A percentile compares a stretch with the other conserved stretches of the same genome.
phyloP scores from a whole-genome alignment of 2,113 vertebrate species.

The Cygnus buccinator region DNA sequence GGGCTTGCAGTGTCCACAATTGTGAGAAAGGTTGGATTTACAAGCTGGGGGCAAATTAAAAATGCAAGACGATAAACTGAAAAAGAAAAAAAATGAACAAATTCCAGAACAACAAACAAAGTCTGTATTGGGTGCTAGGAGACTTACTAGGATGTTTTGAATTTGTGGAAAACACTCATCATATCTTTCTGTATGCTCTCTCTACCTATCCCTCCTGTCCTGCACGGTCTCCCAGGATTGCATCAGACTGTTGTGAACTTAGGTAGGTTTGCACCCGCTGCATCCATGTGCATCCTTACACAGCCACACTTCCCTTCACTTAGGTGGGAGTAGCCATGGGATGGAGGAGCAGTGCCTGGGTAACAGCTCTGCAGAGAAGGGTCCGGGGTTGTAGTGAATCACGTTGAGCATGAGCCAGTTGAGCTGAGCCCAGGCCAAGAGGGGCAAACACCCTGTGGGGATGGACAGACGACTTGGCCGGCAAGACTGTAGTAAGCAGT shows the following conservation, averaged over 20 bases:
- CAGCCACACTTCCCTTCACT: not conserved
- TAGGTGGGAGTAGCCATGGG: rapidly evolving
- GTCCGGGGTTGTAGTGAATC: not conserved
- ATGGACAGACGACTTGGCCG: not conserved
- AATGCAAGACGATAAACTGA: not conserved
- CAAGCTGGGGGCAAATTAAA: not conserved
- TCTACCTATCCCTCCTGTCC: not conserved
- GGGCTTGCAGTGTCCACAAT: not conserved
- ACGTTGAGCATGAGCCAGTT: not conserved
- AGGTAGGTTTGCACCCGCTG: not conserved
- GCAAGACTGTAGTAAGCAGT: not conserved
- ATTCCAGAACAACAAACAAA: not conserved
- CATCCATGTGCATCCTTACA: rapidly evolving
- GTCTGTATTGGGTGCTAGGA: not conserved
- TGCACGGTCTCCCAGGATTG: rapidly evolving
- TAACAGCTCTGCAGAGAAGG: not conserved
- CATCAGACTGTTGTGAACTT: not conserved
- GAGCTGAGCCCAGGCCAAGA: not conserved
- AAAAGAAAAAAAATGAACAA: not conserved
- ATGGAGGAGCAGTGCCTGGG: not conserved
- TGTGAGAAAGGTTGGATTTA: not conserved
- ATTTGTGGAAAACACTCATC: not conserved
- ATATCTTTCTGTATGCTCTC: not conserved
- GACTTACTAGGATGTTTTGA: not conserved
- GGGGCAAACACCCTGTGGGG: not conserved